These are phyloP conservation scores for Tethea ocularis DNA, from an alignment of 2,888 invertebrate genomes.

Conservation along the genomic window DNA sequence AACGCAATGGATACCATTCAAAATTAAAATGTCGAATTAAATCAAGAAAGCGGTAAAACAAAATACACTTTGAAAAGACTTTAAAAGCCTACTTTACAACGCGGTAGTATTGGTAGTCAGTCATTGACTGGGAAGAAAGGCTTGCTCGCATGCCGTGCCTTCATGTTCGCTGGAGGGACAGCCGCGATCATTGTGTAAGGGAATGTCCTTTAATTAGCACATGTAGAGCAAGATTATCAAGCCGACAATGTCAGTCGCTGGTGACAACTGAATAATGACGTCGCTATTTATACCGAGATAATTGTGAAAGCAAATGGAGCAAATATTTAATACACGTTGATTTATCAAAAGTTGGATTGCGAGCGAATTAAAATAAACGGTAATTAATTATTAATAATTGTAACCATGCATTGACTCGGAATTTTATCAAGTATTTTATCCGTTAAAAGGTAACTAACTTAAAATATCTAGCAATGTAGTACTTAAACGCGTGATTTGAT, in stretches of 20 bases:
- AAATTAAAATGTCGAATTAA: slow-evolving; percentile 18
- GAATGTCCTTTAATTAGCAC: slow-evolving; percentile 78
- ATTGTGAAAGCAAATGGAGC: slow-evolving; percentile 37
- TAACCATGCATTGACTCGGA: background rate
- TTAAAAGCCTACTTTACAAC: slow-evolving; percentile 63
- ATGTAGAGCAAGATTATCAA: slow-evolving; percentile 75
- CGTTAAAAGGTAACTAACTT: background rate
- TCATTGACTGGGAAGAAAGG: slow-evolving; percentile 66
- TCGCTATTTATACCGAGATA: slow-evolving; percentile 48
- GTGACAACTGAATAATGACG: slow-evolving; percentile 76
- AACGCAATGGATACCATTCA: slow-evolving; percentile 36
- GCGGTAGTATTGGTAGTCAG: slow-evolving; percentile 70
- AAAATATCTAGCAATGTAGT: too few species aligned
- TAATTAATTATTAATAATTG: too few species aligned
- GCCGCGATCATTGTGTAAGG: slow-evolving; percentile 74
- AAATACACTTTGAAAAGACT: slow-evolving; percentile 67
- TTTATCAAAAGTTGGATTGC: slow-evolving; percentile 19
- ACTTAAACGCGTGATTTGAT: too few species aligned
- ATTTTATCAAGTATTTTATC: background rate
- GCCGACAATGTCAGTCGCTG: slow-evolving; percentile 57
- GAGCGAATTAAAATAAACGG: slow-evolving; percentile 23
- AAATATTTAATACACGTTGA: slow-evolving; percentile 6
- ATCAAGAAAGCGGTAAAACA: slow-evolving; percentile 53
- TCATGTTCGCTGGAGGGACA: slow-evolving; percentile 61
- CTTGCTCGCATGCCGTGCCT: slow-evolving; percentile 57